Base-by-base conservation (phyloP, 2,797 vertebrate genomes). In the Caiman crocodilus region DNA sequence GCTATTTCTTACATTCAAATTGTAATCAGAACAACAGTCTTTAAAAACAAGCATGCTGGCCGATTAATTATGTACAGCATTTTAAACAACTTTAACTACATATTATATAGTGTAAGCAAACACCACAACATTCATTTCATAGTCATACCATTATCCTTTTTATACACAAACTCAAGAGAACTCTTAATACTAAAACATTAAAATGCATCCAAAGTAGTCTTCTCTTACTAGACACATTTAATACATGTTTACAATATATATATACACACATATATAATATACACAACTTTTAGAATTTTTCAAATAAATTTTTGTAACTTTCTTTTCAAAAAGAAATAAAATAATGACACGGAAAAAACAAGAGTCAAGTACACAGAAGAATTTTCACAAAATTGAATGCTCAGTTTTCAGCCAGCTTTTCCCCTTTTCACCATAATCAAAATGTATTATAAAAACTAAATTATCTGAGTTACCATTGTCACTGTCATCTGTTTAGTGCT, bases 251-350 rank as follows among this genome's bases (percentile, higher is more conserved):
- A 97, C 97, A 97, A 95, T 97, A 96, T 97, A 97, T 92, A 93
- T 97, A 95, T 94, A 98, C 97, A 98, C 97, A 98, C 97, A 97
- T 97, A 98, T 98, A 98, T 98, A 98, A 98, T 98, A 98, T 98
- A 98, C 98, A 98, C 97, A 98, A 96, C 83, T 98, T 98, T 93
- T 97, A 98, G 97, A 97, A 91, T 97, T 97, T 97, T 97, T 97
- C 97, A 98, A 98, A 98, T 98, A 98, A 98, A 98, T 96, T 91
- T 97, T 97, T 97, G 96, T 91, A 93, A 97, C 97, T 97, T 97
- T 90, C 90, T 97, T 90, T 96, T 93, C 95, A 94, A 96, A 98
- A 98, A 97, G 96, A 97, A 98, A 98, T 97, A 97, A 97, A 97
- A 97, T 93, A 97, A 97, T 91, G 95, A 97, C 96, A 98, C 89